These are phyloP conservation scores for Chrysomallon squamiferum DNA, from an alignment of 1,140 invertebrate species.

Conservation along the genomic window DNA sequence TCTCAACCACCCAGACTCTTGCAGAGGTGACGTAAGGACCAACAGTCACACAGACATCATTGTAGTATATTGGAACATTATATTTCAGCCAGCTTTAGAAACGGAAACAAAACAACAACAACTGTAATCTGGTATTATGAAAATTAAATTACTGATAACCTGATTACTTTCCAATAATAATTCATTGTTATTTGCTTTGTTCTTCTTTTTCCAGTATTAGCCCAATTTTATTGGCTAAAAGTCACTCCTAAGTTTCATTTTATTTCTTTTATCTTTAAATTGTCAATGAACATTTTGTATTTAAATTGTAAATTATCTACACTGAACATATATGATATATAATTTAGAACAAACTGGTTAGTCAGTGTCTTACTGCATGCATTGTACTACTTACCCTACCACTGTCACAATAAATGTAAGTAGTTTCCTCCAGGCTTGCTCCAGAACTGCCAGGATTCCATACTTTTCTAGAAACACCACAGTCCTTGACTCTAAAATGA, in stretches of 20 bases:
- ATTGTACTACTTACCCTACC: constrained; percentile 14
- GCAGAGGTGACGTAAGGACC: constrained; percentile 34
- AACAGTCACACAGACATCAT: constrained; percentile 27
- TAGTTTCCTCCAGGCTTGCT: constrained; percentile 36
- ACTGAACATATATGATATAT: too few species aligned
- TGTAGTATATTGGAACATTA: constrained; percentile 45
- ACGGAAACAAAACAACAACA: background rate
- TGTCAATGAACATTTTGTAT: too few species aligned
- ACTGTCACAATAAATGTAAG: constrained; percentile 21
- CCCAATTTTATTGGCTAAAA: too few species aligned
- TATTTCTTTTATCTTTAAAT: too few species aligned
- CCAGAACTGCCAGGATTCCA: constrained; percentile 36
- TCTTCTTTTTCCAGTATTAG: too few species aligned
- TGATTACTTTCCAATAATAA: too few species aligned
- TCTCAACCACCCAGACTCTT: constrained; percentile 24
- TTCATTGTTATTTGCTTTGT: too few species aligned
- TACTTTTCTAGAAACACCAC: constrained; percentile 42
- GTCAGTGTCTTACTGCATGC: too few species aligned
- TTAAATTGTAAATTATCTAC: too few species aligned
- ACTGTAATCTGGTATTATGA: background rate
- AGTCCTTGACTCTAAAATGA: constrained; percentile 36
- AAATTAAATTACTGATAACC: too few species aligned
- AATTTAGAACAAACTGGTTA: too few species aligned
- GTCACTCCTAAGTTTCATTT: too few species aligned
- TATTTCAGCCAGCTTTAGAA: constrained; percentile 42